Evolutionary conservation across 2,888 invertebrate genomes (phyloP), one percentile per base, ranked within the genome.

Genomic region (Pasiphila rectangulata): DNA sequence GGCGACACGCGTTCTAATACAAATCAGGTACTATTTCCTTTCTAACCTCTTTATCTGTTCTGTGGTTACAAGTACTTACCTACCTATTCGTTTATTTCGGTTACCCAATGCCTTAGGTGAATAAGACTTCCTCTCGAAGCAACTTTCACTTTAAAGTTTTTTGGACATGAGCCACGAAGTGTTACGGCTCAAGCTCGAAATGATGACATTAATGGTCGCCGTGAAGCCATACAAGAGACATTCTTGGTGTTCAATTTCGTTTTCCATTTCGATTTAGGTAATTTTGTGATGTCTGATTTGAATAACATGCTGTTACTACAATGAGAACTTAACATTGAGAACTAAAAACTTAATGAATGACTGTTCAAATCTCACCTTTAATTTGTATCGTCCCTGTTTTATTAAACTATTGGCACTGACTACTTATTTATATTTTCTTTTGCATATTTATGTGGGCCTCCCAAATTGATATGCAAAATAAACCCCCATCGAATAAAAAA

Each of bases 61-160:
- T n/a, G n/a, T n/a, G n/a, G n/a, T n/a, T n/a, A 32, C 16, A 32
- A 72, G 74, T 72, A 46, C 24, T 48, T 47, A 44, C 34, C 10
- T 44, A 74, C 42, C 24, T 37, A 75, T 79, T 70, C 70, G 71
- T 75, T 72, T 74, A 72, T 75, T 74, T 79, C 72, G 71, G 77
- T 86, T 83, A 81, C 78, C 72, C 79, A 81, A 84, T 57, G 59
- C 51, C 47, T 54, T 57, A 67, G 65, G 73, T 73, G 73, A 78
- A 72, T 78, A 77, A 77, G 75, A 74, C 76, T 65, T 69, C 78
- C 74, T 78, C 81, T 79, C 77, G 71, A 69, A 70, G 61, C 73
- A 75, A 87, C 87, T 87, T 87, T 87, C 87, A 87, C 87, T 87
- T 83, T 69, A 75, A 76, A 70, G 60, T 75, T 81, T 72, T 81